Evolutionary conservation across 1,140 invertebrate species (phyloP).

Genomic region (Sinonovacula constricta): DNA sequence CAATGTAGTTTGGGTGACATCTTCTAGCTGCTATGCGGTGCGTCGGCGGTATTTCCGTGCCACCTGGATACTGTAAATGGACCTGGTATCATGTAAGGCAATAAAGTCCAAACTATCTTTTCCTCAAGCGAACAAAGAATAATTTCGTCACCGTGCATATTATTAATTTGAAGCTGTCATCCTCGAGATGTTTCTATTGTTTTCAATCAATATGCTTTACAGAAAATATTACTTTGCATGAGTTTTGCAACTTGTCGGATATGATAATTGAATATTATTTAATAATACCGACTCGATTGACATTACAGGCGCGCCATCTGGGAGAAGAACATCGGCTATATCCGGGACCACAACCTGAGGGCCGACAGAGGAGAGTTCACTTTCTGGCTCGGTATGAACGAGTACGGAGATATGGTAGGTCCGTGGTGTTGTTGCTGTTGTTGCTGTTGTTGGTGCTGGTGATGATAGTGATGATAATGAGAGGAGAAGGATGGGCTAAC

Average conservation of each 20-base stretch:
- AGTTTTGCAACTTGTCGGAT: no score
- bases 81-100: background rate
- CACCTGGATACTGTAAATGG: background rate
- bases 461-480: background rate
- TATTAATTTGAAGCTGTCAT: no score
- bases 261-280: no score
- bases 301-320: slow-evolving; percentile 62
- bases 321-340: slow-evolving; percentile 74
- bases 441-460: background rate
- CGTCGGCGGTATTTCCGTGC: background rate
- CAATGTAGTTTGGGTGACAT: background rate
- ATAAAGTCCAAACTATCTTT: background rate
- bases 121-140: no score
- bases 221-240: no score
- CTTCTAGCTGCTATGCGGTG: background rate
- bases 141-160: no score
- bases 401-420: slow-evolving; percentile 73
- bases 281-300: no score
- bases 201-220: no score
- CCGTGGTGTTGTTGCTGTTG: no score
- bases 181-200: no score
- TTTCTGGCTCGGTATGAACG: slow-evolving; percentile 75
- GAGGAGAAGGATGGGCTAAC: background rate
- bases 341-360: slow-evolving; percentile 89
- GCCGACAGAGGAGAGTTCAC: slow-evolving; percentile 81